These are phyloP conservation scores for Hafferia zeledoni DNA, from an alignment of 2,797 vertebrate genomes.

Conservation along the genomic window DNA sequence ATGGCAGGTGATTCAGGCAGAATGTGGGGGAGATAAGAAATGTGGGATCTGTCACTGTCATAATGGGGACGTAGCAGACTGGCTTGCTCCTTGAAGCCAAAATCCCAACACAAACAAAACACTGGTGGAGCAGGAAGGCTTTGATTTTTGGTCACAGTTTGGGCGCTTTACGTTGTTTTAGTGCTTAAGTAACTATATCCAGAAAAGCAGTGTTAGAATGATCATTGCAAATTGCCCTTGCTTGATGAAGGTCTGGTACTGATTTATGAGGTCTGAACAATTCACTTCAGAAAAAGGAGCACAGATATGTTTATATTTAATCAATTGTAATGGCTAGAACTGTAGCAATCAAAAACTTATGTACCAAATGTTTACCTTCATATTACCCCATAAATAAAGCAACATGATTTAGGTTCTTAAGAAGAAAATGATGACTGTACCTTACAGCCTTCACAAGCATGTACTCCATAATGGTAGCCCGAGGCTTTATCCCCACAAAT, in stretches of 20 bases:
- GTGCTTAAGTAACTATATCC: neutral
- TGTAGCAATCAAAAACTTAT: neutral
- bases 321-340: neutral
- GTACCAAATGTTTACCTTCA: neutral
- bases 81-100: neutral
- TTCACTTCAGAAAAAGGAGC: neutral
- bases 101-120: conserved; percentile 55
- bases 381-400: conserved; percentile 17
- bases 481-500: conserved; percentile 97
- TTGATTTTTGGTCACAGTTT: neutral
- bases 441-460: conserved; percentile 98
- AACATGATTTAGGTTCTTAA: conserved; percentile 24
- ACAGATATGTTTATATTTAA: neutral
- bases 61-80: neutral
- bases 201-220: neutral
- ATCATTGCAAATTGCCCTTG: neutral
- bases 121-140: conserved; percentile 28
- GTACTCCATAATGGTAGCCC: conserved; percentile 96
- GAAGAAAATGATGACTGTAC: conserved; percentile 74
- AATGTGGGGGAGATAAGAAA: neutral
- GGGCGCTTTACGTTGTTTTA: neutral
- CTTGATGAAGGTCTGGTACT: conserved; percentile 28
- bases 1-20: neutral
- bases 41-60: neutral
- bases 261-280: neutral